Base-by-base conservation (phyloP, 2,113 vertebrate species). In the Scopus umbretta region DNA sequence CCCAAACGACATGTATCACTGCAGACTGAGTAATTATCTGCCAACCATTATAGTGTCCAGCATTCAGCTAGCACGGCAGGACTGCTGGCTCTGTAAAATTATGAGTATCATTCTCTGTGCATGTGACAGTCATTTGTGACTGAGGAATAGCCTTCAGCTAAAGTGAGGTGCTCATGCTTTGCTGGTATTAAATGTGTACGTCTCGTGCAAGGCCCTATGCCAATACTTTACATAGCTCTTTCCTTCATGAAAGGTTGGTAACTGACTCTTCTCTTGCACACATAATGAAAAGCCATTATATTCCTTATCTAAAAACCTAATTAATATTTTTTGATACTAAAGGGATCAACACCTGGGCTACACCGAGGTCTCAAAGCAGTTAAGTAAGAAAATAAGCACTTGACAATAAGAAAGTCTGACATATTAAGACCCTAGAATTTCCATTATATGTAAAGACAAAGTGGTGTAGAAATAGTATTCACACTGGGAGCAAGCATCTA, bases 1-100 rank as follows among this genome's bases (percentile, higher is more conserved):
- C 52, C 29, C 70, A 82, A 89, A 53, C 76, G 70, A 82, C 92
- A 82, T 1, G 38, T 91, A 91, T 80, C 86, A 70, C 58, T 80
- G 88, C 66, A 86, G 78, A 83, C 62, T n/a, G 53, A 91, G 78
- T 42, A 49, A 89, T 88, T 92, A 92, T 83, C 78, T 95, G 87
- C 55, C 91, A 92, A 38, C 49, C 49, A 55, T 70, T 65, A 38
- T 0, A 55, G 53, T 38, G 83, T 20, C 66, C 73, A 94, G 88
- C 70, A 65, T 58, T 91, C 80, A 92, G 80, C 43, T 16, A 65
- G 76, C 92, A 92, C 5, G 2, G 91, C 66, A 87, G 83, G 88
- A 87, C 34, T 49, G 76, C 70, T 89, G 76, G 70, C 76, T 89
- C 83, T 61, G 78, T 45, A 91, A 25, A 84, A 92, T 65, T 20